These are phyloP conservation scores for Canis aureus DNA, from an alignment of 2,113 vertebrate species.

Conservation along the genomic window DNA sequence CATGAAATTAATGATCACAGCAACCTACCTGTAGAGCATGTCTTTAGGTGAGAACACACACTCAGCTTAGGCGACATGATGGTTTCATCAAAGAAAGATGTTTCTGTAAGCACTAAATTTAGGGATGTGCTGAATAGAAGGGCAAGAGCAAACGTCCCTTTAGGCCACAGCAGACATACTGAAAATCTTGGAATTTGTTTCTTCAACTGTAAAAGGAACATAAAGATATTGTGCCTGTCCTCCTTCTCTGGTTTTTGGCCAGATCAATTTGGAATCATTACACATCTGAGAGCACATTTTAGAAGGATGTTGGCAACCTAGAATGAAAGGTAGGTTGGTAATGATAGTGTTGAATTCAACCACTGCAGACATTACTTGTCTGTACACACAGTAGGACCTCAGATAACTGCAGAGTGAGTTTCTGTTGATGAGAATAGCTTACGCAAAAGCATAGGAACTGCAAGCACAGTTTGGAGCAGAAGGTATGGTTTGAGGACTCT, in stretches of 20 bases:
- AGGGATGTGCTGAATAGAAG: neutral
- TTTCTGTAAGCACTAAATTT: neutral
- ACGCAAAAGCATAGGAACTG: accelerated
- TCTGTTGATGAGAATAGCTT: neutral
- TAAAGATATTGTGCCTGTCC: neutral
- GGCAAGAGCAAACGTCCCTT: neutral
- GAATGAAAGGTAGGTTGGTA: neutral
- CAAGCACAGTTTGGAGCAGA: neutral
- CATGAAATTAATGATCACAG: neutral
- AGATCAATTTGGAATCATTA: neutral
- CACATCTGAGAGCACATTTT: neutral
- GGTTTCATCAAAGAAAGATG: neutral
- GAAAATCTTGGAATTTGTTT: neutral
- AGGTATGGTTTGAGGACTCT: neutral
- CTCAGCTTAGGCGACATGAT: neutral
- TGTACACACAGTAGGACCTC: neutral
- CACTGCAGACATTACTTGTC: accelerated
- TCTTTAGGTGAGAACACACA: neutral
- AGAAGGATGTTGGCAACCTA: neutral
- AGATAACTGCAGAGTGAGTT: neutral
- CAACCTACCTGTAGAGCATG: neutral
- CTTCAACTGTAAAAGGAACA: neutral
- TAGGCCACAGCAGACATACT: neutral
- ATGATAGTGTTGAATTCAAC: neutral
- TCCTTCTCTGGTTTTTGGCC: neutral